phyloP scores from a whole-genome alignment of 2,888 invertebrate genomes.

The Chironomus riparius region DNA sequence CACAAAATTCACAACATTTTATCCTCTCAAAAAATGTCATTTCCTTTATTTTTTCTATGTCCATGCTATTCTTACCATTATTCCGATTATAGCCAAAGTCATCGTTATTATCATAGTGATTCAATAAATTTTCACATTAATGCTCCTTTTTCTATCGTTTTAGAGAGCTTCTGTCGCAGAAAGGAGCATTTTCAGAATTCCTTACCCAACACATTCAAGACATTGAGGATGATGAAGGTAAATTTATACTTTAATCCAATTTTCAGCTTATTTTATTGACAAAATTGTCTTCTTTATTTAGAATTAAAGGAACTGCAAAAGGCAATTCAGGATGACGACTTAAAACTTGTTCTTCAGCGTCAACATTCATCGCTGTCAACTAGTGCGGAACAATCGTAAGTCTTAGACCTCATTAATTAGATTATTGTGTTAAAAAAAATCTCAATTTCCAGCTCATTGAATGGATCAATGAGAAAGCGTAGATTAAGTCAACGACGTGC shows the following conservation, averaged over 20 bases:
- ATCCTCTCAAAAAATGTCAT: no score
- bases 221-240: slow-evolving; percentile 46
- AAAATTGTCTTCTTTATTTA: background rate
- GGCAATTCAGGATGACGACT: slow-evolving; percentile 15
- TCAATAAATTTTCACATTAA: background rate
- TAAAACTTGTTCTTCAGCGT: slow-evolving; percentile 7
- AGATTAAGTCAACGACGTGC: background rate
- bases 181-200: slow-evolving; percentile 81
- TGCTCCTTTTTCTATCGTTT: slow-evolving; percentile 3
- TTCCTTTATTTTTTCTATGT: no score
- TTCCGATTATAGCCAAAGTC: no score
- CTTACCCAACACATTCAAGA: slow-evolving; percentile 70
- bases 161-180: slow-evolving; percentile 72
- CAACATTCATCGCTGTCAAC: slow-evolving; percentile 1
- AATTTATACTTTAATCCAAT: background rate
- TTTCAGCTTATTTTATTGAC: background rate
- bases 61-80: background rate
- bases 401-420: background rate
- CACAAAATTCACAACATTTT: no score
- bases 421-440: background rate
- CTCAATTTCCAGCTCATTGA: slow-evolving; percentile 38
- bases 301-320: background rate
- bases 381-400: slow-evolving; percentile 6
- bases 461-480: slow-evolving; percentile 45
- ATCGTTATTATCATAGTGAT: no score